Conservation (phyloP, 2,888 invertebrate species). For the Drosophila hamatofila region DNA sequence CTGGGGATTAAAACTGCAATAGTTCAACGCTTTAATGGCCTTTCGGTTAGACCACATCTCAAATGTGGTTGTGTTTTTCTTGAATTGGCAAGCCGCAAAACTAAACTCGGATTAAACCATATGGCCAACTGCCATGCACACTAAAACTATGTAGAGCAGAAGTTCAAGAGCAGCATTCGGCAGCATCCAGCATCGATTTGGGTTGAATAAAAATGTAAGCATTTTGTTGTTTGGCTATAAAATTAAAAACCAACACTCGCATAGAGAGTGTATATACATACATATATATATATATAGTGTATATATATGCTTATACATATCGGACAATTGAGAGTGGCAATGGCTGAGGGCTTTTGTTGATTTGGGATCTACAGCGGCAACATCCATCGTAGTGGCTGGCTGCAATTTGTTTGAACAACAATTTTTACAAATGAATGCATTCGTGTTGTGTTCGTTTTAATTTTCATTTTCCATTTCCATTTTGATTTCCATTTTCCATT, state of each 20-base stretch:
- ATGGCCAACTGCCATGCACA: neutral
- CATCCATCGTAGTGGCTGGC: slow-evolving; percentile 27
- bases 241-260: slow-evolving; percentile 75
- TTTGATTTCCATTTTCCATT: slow-evolving; percentile 36
- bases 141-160: slow-evolving; percentile 15
- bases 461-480: slow-evolving; percentile 23
- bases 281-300: neutral
- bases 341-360: slow-evolving; percentile 18
- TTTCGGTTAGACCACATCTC: slow-evolving; percentile 28
- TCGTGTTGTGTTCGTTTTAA: slow-evolving; percentile 43
- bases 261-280: neutral
- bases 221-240: slow-evolving; percentile 70
- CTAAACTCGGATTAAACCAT: slow-evolving; percentile 43
- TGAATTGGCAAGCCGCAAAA: slow-evolving; percentile 49
- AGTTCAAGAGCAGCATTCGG: slow-evolving; percentile 50
- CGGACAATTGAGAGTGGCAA: slow-evolving; percentile 1
- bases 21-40: slow-evolving; percentile 52
- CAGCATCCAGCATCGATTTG: slow-evolving; percentile 59
- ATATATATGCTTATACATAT: slow-evolving; percentile 3
- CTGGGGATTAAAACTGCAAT: slow-evolving; percentile 41
- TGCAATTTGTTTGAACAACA: slow-evolving; percentile 53
- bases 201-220: slow-evolving; percentile 68
- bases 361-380: slow-evolving; percentile 27
- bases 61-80: slow-evolving; percentile 34
- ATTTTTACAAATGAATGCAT: slow-evolving; percentile 71